Base-by-base conservation (phyloP, 2,888 invertebrate species). In the Hyposoter didymator region DNA sequence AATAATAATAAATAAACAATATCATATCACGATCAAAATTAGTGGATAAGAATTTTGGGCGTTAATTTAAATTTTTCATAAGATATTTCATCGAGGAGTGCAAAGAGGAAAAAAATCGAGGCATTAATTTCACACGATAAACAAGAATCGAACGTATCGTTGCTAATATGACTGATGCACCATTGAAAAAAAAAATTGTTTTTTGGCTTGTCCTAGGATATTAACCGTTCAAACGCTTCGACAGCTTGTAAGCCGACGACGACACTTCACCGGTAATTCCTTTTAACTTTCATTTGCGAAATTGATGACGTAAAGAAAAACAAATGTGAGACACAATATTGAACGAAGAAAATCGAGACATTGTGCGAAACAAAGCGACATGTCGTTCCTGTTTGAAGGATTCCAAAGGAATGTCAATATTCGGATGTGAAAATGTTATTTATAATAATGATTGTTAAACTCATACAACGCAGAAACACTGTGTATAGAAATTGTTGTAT, bases 401-500 rank as follows among this genome's bases (percentile, higher is more conserved):
- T 90, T 89, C 90, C 90, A 89, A 90, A 87, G 89, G 85, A 90
- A 90, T 89, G 89, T 89, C 87, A 78, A 87, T 78, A 82, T 86
- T 90, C 88, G 87, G 87, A 87, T 69, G 90, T 83, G 84, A 87
- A 88, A 80, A 85, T 86, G 88, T 89, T 88, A 89, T 90, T 90
- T 89, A 87, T 89, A 90, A 91, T 86, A 84, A 85, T 89, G 49
- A 55, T 88, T 88, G 89, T 88, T 85, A 82, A 90, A 86, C 78
- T 88, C 90, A 89, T 89, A 87, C 88, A 90, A 87, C 88, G 87
- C 88, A 84, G 84, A 43, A 90, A 89, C 89, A 90, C 86, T 88
- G 90, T 92, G 92, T 92, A 91, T 90, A 92, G 91, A 91, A 84
- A 91, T 88, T 91, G 91, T 92, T 91, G 90, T 91, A 90, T 89